Evolutionary conservation across 2,888 invertebrate species (phyloP).

Genomic region (Philaethria dido): DNA sequence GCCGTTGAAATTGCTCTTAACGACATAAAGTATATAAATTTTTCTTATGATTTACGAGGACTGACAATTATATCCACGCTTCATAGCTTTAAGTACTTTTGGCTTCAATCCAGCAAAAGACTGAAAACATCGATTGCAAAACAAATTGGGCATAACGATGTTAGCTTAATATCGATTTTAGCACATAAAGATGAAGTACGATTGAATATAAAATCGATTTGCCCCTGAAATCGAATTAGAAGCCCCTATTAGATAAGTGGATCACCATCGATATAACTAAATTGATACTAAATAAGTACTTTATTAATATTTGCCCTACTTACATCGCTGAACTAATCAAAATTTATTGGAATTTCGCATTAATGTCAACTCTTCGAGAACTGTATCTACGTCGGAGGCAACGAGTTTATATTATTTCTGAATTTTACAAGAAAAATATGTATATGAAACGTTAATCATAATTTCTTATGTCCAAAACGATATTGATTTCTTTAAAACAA

Average conservation of each 20-base stretch:
- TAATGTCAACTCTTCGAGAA: neutral
- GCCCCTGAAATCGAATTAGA: neutral
- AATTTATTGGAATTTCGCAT: neutral
- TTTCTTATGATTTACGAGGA: conserved; percentile 4
- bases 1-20: conserved; percentile 10
- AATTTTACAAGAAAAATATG: no score
- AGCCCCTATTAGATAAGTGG: neutral
- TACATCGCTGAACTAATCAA: neutral
- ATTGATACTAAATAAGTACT: neutral
- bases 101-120: conserved; percentile 26
- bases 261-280: neutral
- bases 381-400: no score
- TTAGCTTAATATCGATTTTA: neutral
- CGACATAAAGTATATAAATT: neutral
- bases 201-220: conserved; percentile 5
- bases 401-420: neutral
- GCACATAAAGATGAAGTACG: neutral
- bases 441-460: no score
- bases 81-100: conserved; percentile 17
- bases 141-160: conserved; percentile 4
- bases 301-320: conserved; percentile 7
- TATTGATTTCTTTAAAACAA: no score
- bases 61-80: conserved; percentile 10
- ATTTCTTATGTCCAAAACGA: no score
- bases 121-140: conserved; percentile 8